Evolutionary conservation across 2,888 invertebrate genomes (phyloP).

Genomic region (Nemapogon koenigi): DNA sequence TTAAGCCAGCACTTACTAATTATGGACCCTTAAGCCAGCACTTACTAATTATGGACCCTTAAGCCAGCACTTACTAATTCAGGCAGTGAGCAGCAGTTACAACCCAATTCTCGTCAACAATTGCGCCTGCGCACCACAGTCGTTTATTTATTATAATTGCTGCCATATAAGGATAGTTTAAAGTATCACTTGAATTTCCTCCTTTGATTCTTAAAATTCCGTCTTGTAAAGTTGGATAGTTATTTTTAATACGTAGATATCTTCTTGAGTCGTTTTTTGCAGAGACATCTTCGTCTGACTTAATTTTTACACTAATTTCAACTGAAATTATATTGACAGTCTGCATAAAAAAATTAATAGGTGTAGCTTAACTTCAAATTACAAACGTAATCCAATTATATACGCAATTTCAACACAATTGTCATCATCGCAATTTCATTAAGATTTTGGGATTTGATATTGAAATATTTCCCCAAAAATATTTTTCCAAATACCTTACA

Average conservation of each 20-base stretch:
- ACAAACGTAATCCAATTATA: too few species aligned
- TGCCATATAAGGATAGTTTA: constrained; percentile 48
- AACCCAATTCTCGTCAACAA: constrained; percentile 51
- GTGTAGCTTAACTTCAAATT: too few species aligned
- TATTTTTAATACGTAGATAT: too few species aligned
- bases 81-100: constrained; percentile 53
- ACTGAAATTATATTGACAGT: neutral
- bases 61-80: constrained; percentile 54
- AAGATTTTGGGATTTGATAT: too few species aligned
- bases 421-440: too few species aligned
- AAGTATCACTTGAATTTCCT: constrained; percentile 33
- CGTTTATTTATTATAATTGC: constrained; percentile 48
- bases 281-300: neutral
- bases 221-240: too few species aligned
- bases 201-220: constrained; percentile 24
- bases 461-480: too few species aligned
- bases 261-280: neutral
- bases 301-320: neutral
- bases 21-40: too few species aligned
- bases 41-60: too few species aligned
- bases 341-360: constrained; percentile 2
- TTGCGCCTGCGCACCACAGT: constrained; percentile 49
- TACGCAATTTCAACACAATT: too few species aligned
- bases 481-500: too few species aligned
- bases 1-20: too few species aligned